Evolutionary conservation across 2,888 invertebrate species (phyloP), one percentile per base, ranked within the genome.

Genomic region (Sinodicranocentrus sp.): DNA sequence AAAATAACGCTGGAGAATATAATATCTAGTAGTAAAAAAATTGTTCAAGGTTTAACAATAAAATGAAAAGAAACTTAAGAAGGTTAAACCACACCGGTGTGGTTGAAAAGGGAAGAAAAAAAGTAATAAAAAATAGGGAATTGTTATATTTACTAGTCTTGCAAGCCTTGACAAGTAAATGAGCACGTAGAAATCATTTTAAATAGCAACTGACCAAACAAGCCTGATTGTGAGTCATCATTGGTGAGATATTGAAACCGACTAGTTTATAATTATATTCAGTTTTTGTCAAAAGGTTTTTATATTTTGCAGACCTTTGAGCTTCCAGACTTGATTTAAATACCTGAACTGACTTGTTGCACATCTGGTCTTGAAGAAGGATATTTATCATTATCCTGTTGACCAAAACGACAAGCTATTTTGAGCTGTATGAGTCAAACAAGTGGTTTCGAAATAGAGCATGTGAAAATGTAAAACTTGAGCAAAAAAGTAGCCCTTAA

Each of bases 321-420:
- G 43, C 23, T n/a, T 39, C 1, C 23, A 48, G 25, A 72, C 73
- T 73, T 73, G 48, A 73, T 61, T 73, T 73, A 61, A 73, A 61
- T 71, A 71, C 59, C 73, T 61, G 61, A 68, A 25, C 8, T 73
- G 23, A 73, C 73, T 73, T 73, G 73, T 61, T 73, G 25, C 61
- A 59, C 73, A 73, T 73, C 59, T 73, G 73, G 59, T 39, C 19
- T 39, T 5, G 39, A n/a, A n/a, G n/a, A n/a, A n/a, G n/a, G n/a
- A n/a, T n/a, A n/a, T n/a, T n/a, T n/a, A n/a, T n/a, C n/a, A n/a
- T n/a, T n/a, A n/a, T n/a, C n/a, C n/a, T n/a, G n/a, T n/a, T n/a
- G n/a, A n/a, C n/a, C n/a, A n/a, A n/a, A n/a, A n/a, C n/a, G n/a
- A n/a, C n/a, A n/a, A n/a, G n/a, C n/a, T n/a, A n/a, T n/a, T n/a